Percentiles rank a stretch among this genome's conserved stretches.
Conservation (phyloP, 2,888 invertebrate genomes). For the Scaptomyza cyrtandrae region DNA sequence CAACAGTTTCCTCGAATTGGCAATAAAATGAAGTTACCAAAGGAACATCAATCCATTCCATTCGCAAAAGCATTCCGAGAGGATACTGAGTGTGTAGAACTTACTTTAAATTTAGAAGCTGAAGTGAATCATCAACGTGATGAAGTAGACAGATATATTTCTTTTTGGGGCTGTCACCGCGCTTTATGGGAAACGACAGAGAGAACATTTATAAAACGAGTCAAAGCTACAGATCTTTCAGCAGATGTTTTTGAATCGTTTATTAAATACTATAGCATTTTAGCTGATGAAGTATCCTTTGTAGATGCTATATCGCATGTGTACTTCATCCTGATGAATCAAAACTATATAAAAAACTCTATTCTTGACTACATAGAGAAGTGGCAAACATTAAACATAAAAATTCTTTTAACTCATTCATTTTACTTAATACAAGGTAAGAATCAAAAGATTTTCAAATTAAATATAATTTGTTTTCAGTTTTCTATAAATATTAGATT, state of each 20-base stretch:
- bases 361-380: constrained; percentile 91
- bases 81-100: constrained; percentile 87
- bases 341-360: constrained; percentile 90
- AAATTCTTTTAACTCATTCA: constrained; percentile 88
- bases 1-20: constrained; percentile 88
- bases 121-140: constrained; percentile 79
- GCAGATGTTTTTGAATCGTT: constrained; percentile 91
- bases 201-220: constrained; percentile 89
- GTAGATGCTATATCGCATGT: constrained; percentile 91
- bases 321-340: constrained; percentile 92
- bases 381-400: constrained; percentile 92
- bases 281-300: constrained; percentile 91
- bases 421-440: constrained; percentile 86
- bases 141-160: constrained; percentile 87
- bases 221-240: constrained; percentile 88
- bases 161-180: constrained; percentile 90
- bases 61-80: constrained; percentile 86
- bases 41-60: constrained; percentile 84
- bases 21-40: constrained; percentile 88
- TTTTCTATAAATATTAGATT: background rate
- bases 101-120: constrained; percentile 86
- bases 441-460: too few species aligned
- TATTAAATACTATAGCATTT: constrained; percentile 90
- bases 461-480: too few species aligned
- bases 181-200: constrained; percentile 94